Evolutionary conservation across 2,797 vertebrate genomes (phyloP).

Genomic region (Paedocypris micromegethes): DNA sequence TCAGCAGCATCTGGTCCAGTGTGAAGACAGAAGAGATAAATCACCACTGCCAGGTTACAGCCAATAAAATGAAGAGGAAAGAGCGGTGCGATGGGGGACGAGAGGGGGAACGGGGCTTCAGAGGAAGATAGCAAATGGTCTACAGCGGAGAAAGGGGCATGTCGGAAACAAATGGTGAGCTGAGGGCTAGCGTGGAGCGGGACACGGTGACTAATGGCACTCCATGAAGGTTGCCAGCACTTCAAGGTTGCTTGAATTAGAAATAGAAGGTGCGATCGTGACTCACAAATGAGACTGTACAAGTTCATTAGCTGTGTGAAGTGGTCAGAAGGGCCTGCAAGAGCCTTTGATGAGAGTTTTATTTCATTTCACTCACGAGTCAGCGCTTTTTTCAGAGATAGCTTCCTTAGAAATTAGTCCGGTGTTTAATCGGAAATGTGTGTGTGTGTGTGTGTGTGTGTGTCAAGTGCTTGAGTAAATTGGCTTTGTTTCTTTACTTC

Average conservation of each 20-base stretch:
- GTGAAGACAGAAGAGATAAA: slow-evolving; percentile 48
- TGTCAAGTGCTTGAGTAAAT: no score
- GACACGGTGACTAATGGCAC: slow-evolving; percentile 43
- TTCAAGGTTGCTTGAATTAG: slow-evolving; percentile 30
- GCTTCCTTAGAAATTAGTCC: no score
- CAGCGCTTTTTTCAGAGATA: no score
- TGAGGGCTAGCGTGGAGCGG: slow-evolving; percentile 31
- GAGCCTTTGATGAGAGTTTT: not conserved
- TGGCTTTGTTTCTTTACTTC: no score
- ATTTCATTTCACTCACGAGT: not conserved
- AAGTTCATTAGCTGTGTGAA: slow-evolving; percentile 19
- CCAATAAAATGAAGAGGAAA: slow-evolving; percentile 43
- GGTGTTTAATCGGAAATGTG: no score
- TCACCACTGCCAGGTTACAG: slow-evolving; percentile 49
- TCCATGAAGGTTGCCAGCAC: slow-evolving; percentile 30
- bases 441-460: no score
- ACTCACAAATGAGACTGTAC: slow-evolving; percentile 26
- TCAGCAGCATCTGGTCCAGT: slow-evolving; percentile 46
- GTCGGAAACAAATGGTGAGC: slow-evolving; percentile 42
- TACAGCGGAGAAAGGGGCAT: slow-evolving; percentile 27
- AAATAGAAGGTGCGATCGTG: slow-evolving; percentile 15
- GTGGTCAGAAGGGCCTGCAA: not conserved
- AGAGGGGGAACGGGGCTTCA: slow-evolving; percentile 5
- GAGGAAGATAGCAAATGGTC: slow-evolving; percentile 35
- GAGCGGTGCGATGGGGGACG: not conserved